Evolutionary conservation across 2,797 vertebrate species (phyloP).

Genomic region (Gymnodraco acuticeps): DNA sequence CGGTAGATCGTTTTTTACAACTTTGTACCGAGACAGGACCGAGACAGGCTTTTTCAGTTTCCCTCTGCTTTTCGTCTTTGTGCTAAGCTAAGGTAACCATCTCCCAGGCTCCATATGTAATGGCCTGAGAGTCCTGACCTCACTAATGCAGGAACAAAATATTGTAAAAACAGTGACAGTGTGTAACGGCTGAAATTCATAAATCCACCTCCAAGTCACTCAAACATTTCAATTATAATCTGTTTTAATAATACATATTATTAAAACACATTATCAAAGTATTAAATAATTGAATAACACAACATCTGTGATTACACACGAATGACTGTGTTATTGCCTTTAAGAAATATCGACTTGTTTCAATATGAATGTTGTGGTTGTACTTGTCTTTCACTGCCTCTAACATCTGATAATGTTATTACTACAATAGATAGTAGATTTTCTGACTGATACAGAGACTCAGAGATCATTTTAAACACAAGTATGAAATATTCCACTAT

Average conservation of each 20-base stretch:
- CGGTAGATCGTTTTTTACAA: too few relatives aligned
- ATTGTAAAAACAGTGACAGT: not conserved
- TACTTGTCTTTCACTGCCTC: not conserved
- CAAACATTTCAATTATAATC: not conserved
- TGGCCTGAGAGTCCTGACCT: too few relatives aligned
- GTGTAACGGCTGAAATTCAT: not conserved
- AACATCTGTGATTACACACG: slow-evolving; percentile 8
- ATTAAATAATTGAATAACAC: slow-evolving; percentile 1
- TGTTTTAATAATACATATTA: not conserved
- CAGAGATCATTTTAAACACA: slow-evolving; percentile 28
- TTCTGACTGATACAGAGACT: slow-evolving; percentile 26
- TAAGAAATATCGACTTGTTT: slow-evolving; percentile 24
- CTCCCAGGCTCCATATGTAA: too few relatives aligned
- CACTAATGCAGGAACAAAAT: not conserved
- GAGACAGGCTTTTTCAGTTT: not conserved
- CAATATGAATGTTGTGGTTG: slow-evolving; percentile 36
- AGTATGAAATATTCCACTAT: slow-evolving; percentile 26
- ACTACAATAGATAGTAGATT: slow-evolving; percentile 31
- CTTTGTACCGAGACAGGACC: not conserved
- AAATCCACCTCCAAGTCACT: not conserved
- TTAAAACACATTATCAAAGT: not conserved
- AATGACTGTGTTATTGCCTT: slow-evolving; percentile 7
- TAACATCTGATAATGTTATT: slow-evolving; percentile 9
- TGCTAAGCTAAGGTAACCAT: too few relatives aligned
- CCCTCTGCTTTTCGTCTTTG: too few relatives aligned